Evolutionary conservation across 2,113 vertebrate species (phyloP).

Genomic region (Cariama cristata): DNA sequence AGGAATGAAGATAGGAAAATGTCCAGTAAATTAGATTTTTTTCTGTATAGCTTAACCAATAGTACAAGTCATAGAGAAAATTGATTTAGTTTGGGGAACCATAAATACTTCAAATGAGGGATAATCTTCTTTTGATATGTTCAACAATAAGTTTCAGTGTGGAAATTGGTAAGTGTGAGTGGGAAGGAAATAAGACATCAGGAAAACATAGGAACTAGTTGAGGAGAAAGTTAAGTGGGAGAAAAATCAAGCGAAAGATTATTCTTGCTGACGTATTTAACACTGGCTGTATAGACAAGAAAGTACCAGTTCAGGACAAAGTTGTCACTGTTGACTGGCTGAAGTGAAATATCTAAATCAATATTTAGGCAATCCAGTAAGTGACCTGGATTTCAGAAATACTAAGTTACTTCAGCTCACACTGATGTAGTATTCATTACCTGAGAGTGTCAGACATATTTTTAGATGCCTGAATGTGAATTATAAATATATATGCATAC

Average conservation of each 20-base stretch:
- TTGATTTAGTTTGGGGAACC: background rate
- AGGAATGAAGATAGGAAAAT: background rate
- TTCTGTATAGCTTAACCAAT: background rate
- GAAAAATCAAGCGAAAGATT: background rate
- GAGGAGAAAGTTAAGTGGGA: background rate
- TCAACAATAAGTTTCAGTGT: background rate
- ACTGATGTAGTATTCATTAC: background rate
- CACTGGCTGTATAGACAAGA: background rate
- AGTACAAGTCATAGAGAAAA: background rate
- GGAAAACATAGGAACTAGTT: background rate
- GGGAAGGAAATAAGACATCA: background rate
- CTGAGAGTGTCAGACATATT: background rate
- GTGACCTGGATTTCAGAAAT: background rate
- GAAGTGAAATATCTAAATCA: background rate
- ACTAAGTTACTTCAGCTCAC: background rate
- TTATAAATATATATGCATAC: background rate
- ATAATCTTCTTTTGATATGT: background rate
- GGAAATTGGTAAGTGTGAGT: background rate
- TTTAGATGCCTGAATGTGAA: background rate
- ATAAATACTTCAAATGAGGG: background rate
- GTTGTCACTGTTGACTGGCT: background rate
- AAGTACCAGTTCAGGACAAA: background rate
- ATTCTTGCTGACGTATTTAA: background rate
- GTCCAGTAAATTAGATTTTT: background rate
- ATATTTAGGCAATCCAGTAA: background rate